Evolutionary conservation across 2,888 invertebrate genomes (phyloP).

Genomic region (Quadroppia sp.): DNA sequence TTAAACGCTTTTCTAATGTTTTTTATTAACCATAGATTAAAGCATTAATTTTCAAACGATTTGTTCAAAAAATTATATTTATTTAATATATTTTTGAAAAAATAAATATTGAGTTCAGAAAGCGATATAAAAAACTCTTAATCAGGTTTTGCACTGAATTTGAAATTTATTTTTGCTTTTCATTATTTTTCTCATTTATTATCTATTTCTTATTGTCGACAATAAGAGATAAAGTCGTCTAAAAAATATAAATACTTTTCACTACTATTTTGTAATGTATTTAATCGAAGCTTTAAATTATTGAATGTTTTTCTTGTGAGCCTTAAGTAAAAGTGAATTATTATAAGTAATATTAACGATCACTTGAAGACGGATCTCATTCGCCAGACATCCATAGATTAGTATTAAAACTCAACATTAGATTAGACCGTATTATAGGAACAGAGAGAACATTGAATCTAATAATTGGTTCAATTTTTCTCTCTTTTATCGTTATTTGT

Average conservation of each 20-base stretch:
- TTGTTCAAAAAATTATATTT: neutral
- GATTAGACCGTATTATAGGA: neutral
- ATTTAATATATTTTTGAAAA: neutral
- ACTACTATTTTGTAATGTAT: neutral
- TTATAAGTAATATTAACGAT: constrained; percentile 35
- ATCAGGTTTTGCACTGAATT: neutral
- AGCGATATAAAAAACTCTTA: neutral
- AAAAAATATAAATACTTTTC: neutral
- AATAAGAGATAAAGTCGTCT: constrained; percentile 6
- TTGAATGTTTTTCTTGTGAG: neutral
- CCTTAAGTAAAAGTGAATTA: constrained; percentile 28
- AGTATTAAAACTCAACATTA: neutral
- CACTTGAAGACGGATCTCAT: constrained; percentile 5
- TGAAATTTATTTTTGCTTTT: neutral
- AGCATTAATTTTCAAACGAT: neutral
- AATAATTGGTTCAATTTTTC: constrained; percentile 6
- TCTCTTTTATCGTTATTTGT: neutral
- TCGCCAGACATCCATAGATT: neutral
- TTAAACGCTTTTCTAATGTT: neutral
- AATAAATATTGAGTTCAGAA: neutral
- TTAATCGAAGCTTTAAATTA: constrained; percentile 7
- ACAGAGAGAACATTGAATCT: neutral
- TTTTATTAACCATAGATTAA: constrained; percentile 3
- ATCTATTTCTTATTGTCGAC: neutral
- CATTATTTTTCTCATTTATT: constrained; percentile 2